Conservation (phyloP, 2,888 invertebrate species). For the Hymenopus coronatus region DNA sequence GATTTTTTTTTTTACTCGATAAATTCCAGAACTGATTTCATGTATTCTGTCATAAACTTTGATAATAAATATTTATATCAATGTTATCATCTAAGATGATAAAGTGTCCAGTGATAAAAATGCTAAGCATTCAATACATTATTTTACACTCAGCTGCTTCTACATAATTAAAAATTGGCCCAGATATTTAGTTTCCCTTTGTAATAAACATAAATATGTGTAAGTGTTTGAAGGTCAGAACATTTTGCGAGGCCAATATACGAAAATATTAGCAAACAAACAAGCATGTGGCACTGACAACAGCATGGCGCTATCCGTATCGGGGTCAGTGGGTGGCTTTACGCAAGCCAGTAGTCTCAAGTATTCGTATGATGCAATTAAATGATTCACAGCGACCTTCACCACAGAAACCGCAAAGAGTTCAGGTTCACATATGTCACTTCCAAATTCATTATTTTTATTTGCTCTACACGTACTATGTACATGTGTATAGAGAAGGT, state of each 20-base stretch:
- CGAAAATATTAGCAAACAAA: not conserved
- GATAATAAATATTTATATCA: too few relatives aligned
- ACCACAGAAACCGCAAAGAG: not conserved
- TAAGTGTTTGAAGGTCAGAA: not conserved
- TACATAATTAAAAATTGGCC: too few relatives aligned
- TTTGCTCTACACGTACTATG: not conserved
- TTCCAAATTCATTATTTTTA: not conserved
- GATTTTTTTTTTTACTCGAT: too few relatives aligned
- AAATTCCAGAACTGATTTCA: too few relatives aligned
- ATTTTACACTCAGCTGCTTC: too few relatives aligned
- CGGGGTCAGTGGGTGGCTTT: constrained; percentile 4
- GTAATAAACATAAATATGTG: not conserved
- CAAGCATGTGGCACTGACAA: not conserved
- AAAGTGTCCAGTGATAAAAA: not conserved
- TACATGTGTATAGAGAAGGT: too few relatives aligned
- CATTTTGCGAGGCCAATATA: not conserved
- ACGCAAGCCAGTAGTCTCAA: not conserved
- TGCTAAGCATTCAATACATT: too few relatives aligned
- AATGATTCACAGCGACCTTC: not conserved
- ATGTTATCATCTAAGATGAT: too few relatives aligned
- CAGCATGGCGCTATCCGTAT: not conserved
- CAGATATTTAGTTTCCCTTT: not conserved
- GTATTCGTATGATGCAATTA: not conserved
- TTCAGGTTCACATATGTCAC: not conserved
- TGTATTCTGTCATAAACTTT: too few relatives aligned